These are phyloP conservation scores for Halcyon senegalensis DNA, from an alignment of 2,113 vertebrate species.

Conservation along the genomic window DNA sequence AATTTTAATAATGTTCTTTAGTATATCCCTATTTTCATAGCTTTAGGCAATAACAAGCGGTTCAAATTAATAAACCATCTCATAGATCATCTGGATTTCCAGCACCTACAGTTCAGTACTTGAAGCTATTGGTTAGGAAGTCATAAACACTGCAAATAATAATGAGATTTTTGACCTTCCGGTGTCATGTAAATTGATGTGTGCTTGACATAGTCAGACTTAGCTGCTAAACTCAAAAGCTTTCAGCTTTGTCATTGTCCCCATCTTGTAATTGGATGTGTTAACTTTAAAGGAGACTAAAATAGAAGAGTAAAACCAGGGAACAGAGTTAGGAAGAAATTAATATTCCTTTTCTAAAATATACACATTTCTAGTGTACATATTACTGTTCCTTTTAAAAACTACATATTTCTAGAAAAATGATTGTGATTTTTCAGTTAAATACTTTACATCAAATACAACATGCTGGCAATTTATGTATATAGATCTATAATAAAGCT, in stretches of 20 bases:
- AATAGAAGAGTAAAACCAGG: neutral
- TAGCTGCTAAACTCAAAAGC: constrained; percentile 14
- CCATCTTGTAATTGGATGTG: constrained; percentile 10
- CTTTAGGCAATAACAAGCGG: constrained; percentile 23
- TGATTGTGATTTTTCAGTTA: neutral
- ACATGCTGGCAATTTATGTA: neutral
- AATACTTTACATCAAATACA: neutral
- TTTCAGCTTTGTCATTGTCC: constrained; percentile 20
- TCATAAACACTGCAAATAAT: constrained; percentile 28
- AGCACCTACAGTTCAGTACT: neutral
- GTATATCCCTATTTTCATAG: neutral
- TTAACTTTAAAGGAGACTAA: neutral
- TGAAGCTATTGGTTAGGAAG: neutral
- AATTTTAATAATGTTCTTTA: constrained; percentile 29
- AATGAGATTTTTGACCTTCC: constrained; percentile 23
- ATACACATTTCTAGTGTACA: neutral
- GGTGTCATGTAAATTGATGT: constrained; percentile 9
- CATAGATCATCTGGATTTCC: neutral
- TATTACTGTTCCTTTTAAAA: neutral
- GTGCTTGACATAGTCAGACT: neutral
- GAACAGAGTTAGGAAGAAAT: neutral
- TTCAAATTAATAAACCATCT: constrained; percentile 31
- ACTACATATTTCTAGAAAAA: neutral
- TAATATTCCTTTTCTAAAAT: neutral
- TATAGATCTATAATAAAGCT: neutral